Evolutionary conservation across 2,888 invertebrate species (phyloP), one percentile per base, ranked within the genome.

Genomic region (Nymphalis urticae): DNA sequence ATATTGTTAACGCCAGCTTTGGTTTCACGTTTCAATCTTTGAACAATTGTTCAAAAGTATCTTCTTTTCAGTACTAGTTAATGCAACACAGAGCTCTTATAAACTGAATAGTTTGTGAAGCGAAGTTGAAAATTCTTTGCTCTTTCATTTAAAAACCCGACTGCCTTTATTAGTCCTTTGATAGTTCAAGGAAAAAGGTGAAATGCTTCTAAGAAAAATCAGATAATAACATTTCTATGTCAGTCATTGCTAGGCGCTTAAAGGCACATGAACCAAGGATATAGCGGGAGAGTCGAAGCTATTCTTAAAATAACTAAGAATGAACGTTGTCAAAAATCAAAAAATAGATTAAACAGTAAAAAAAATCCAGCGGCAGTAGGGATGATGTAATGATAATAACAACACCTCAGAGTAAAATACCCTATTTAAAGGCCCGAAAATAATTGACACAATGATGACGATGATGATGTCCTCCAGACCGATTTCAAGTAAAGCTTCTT

Each of bases 71-170:
- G 19, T 21, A 21, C 42, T 27, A 66, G 47, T 51, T 53, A 69
- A 59, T 66, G 65, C 63, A 62, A 61, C 58, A 68, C 63, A 66
- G 63, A 63, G 69, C 64, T 53, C 62, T 56, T 36, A 58, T 47
- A 67, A 67, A 50, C 66, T 24, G 54, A 67, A 66, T 68, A 68
- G 65, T 69, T 66, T 66, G 47, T 27, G 62, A 47, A 66, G 62
- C 48, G 27, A 63, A 66, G 50, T 64, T 70, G 59, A 61, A 65
- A 64, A 48, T 58, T 50, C 42, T 59, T 62, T n/a, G 50, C 54
- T 27, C 24, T 47, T 54, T 42, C 62, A 27, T 62, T 69, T 64
- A 64, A 64, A 69, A 69, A 64, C 17, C 32, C n/a, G 27, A 21
- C n/a, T 24, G 13, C 51, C 51, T 56, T 63, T 69, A 51, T 50